Conservation (phyloP, 2,888 invertebrate species). For the Eupithecia inturbata region DNA sequence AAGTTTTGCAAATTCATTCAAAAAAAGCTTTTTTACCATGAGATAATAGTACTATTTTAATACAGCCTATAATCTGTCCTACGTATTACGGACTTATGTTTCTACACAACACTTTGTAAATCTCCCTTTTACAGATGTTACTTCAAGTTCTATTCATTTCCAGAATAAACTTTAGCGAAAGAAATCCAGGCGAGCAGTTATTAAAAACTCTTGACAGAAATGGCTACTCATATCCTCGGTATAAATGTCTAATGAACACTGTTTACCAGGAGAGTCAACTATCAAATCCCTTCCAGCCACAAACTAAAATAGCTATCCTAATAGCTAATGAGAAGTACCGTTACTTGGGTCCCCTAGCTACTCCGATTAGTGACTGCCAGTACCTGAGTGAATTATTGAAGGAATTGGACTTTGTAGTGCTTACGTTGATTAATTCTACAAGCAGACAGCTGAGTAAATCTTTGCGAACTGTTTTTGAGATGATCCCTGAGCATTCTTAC, state of each 20-base stretch:
- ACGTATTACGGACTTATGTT: background rate
- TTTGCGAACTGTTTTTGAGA: constrained; percentile 57
- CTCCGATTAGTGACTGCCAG: constrained; percentile 75
- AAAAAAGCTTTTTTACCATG: too few species aligned
- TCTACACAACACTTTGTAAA: background rate
- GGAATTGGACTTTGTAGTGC: constrained; percentile 68
- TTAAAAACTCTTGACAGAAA: constrained; percentile 65
- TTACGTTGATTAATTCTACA: constrained; percentile 66
- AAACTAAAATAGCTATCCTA: constrained; percentile 73
- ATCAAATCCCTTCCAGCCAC: constrained; percentile 57
- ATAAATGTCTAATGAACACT: constrained; percentile 53
- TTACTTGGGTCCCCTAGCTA: constrained; percentile 69
- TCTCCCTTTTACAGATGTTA: constrained; percentile 9
- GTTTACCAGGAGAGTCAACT: background rate
- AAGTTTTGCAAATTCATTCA: constrained; percentile 40
- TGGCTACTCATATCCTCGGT: constrained; percentile 62
- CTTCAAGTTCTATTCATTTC: constrained; percentile 37
- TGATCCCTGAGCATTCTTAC: constrained; percentile 71
- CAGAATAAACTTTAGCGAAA: constrained; percentile 62
- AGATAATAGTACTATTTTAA: background rate
- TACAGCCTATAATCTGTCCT: background rate
- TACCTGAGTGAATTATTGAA: constrained; percentile 65
- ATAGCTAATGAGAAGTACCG: constrained; percentile 75
- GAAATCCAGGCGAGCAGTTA: constrained; percentile 68
- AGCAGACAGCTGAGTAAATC: constrained; percentile 58